Conservation (phyloP, 2,797 vertebrate genomes). For the Syncerus caffer region DNA sequence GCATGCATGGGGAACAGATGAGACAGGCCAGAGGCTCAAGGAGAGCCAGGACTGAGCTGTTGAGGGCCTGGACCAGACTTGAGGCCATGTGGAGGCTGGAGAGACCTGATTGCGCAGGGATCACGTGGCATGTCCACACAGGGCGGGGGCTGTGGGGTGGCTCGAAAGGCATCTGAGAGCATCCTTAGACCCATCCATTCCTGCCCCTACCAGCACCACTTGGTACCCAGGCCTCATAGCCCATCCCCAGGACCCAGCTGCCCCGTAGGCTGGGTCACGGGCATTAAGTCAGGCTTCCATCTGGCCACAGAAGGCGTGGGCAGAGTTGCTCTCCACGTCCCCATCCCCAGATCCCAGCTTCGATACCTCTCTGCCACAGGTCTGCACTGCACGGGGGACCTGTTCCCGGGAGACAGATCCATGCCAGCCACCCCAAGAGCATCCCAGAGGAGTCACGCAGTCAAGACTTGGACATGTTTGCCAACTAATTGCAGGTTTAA, state of each 20-base stretch:
- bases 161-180: neutral
- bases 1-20: fast-evolving
- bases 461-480: fast-evolving
- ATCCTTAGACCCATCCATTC: fast-evolving
- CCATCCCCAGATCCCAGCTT: neutral
- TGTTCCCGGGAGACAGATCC: fast-evolving
- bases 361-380: too few relatives aligned
- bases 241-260: fast-evolving
- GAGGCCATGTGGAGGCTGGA: fast-evolving
- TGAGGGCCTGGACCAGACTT: fast-evolving
- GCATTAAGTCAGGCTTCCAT: too few relatives aligned
- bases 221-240: fast-evolving
- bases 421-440: fast-evolving
- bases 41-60: neutral
- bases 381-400: fast-evolving
- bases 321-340: fast-evolving
- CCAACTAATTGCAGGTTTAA: neutral
- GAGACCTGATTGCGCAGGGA: fast-evolving
- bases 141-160: too few relatives aligned
- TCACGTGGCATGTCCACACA: fast-evolving
- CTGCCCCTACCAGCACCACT: fast-evolving
- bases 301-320: neutral
- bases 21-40: neutral
- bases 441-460: fast-evolving
- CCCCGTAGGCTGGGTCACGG: fast-evolving